Evolutionary conservation across 2,113 vertebrate species (phyloP).

Genomic region (Stictonetta naevosa): DNA sequence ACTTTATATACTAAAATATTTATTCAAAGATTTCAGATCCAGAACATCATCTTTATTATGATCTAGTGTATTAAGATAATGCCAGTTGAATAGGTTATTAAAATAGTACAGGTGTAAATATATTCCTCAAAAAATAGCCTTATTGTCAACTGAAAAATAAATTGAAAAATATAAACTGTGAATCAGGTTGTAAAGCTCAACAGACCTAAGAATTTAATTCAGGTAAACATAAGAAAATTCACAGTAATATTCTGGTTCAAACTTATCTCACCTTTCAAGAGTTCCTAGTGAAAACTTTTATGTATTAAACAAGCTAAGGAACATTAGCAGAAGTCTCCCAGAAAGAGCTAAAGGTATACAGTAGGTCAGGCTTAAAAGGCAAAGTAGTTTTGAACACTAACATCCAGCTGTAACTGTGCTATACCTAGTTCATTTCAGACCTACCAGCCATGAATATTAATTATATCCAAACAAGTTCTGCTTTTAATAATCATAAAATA

Average conservation of each 20-base stretch:
- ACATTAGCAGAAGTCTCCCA: background rate
- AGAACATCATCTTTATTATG: background rate
- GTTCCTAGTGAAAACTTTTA: background rate
- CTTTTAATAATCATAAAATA: background rate
- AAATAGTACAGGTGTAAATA: background rate
- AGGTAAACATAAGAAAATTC: background rate
- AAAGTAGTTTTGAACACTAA: background rate
- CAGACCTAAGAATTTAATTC: rapidly evolving
- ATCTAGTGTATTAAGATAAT: background rate
- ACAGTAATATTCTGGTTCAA: too few species aligned
- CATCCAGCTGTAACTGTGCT: background rate
- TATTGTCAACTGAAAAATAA: background rate
- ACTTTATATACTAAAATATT: background rate
- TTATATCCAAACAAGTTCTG: background rate
- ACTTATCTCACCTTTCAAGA: background rate
- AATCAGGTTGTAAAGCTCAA: background rate
- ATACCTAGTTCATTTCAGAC: background rate
- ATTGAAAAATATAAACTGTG: background rate
- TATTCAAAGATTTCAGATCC: background rate
- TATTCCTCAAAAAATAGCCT: background rate
- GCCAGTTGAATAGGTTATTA: background rate
- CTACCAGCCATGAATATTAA: background rate
- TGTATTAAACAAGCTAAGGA: background rate
- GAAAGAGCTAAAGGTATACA: background rate
- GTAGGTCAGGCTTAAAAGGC: background rate